Conservation (phyloP, 2,113 vertebrate species). For the Dicrurus megarhynchus region DNA sequence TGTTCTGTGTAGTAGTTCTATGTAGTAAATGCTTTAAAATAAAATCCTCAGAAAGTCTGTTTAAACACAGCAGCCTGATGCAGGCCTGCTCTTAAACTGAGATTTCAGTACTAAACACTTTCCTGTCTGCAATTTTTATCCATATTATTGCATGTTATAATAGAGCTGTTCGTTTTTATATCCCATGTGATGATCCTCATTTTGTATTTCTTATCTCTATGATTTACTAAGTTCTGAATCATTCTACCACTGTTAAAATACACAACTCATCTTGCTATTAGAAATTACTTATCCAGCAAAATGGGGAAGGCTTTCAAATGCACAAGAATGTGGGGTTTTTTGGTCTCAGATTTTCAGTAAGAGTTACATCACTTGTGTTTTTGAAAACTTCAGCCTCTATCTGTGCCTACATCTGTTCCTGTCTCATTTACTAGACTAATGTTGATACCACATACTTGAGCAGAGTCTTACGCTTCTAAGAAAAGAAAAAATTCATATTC, state of each 20-base stretch:
- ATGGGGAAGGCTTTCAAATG: not conserved
- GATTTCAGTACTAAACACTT: not conserved
- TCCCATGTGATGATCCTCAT: not conserved
- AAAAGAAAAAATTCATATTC: not conserved
- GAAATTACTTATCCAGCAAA: not conserved
- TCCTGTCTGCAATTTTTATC: not conserved
- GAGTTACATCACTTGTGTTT: not conserved
- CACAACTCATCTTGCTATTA: not conserved
- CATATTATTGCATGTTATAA: not conserved
- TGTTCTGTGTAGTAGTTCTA: not conserved
- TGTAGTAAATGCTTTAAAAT: not conserved
- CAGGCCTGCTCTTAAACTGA: not conserved
- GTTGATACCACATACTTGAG: not conserved
- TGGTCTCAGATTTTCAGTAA: not conserved
- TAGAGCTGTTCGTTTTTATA: not conserved
- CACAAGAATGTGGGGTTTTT: not conserved
- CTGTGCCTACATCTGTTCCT: not conserved
- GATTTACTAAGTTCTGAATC: not conserved
- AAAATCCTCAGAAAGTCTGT: not conserved
- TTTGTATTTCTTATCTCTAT: not conserved
- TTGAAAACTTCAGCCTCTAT: not conserved
- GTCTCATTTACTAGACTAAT: not conserved
- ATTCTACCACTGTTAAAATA: not conserved
- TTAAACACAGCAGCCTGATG: not conserved
- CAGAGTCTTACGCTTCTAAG: not conserved